Percentiles rank a stretch among this genome's conserved stretches.
Conservation (phyloP, 2,888 invertebrate species). For the Conus canariensis region DNA sequence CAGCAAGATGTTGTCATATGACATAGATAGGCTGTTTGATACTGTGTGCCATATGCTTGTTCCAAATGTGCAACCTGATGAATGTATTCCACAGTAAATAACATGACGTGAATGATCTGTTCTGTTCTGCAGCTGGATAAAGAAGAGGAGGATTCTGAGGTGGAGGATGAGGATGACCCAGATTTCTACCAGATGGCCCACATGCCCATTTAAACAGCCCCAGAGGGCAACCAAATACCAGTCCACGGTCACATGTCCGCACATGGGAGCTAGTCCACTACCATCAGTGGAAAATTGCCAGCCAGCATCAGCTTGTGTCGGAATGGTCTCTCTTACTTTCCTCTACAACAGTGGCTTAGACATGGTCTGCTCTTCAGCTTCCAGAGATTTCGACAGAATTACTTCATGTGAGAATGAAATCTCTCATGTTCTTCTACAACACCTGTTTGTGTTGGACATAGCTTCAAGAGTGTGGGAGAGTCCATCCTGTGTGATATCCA, state of each 20-base stretch:
- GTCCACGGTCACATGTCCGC: background rate
- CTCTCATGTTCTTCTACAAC: too few species aligned
- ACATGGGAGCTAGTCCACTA: background rate
- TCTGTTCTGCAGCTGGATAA: slow-evolving; percentile 87
- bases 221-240: background rate
- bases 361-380: too few species aligned
- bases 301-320: background rate
- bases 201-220: slow-evolving; percentile 73
- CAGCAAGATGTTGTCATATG: too few species aligned
- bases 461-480: too few species aligned
- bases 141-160: slow-evolving; percentile 82
- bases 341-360: background rate
- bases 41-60: too few species aligned
- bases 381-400: too few species aligned
- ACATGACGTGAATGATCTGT: background rate
- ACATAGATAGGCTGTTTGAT: too few species aligned
- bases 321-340: background rate
- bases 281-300: background rate
- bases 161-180: slow-evolving; percentile 90
- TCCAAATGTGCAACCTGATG: too few species aligned
- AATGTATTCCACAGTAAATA: background rate
- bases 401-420: too few species aligned
- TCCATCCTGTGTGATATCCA: too few species aligned
- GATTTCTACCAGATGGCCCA: slow-evolving; percentile 96
- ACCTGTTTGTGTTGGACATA: too few species aligned